Evolutionary conservation across 2,113 vertebrate genomes (phyloP), one percentile per base, ranked within the genome.

Genomic region (Zapornia atra): DNA sequence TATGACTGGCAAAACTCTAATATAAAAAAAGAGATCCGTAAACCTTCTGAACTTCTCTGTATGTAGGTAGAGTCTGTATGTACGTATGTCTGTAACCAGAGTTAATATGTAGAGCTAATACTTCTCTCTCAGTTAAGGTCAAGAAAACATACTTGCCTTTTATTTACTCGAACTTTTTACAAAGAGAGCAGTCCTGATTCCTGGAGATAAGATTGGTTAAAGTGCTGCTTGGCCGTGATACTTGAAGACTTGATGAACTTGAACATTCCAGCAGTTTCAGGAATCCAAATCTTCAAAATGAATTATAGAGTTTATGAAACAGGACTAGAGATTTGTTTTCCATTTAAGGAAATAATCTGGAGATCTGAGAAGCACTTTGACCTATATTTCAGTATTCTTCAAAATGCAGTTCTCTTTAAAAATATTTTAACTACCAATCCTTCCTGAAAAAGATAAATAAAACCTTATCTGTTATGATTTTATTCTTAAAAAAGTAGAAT

Each of bases 271-370:
- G 50, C 65, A 91, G 40, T 93, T 97, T 93, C 73, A 88, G 78
- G 87, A 95, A 93, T 96, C 84, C 82, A 87, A 3, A 96, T 95
- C 89, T 96, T 96, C 84, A 93, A 93, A 95, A 91, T 94, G 63
- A 96, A 65, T 95, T 96, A 95, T 36, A 28, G n/a, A 90, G 29
- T 79, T 92, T 93, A 77, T 94, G 78, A 89, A 95, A 85, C 63
- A 65, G 59, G 53, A 87, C 48, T 76, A 76, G 59, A 90, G 59
- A 73, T 93, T 90, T 91, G 25, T 65, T 96, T 94, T 91, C 91
- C 90, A 77, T 95, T 94, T 96, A 96, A 91, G 87, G 93, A 94
- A 95, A 46, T 79, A 89, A 89, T 94, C 77, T 89, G 48, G 70
- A 89, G 38, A 87, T 95, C 61, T 82, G 44, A 94, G 69, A 87